Conservation (phyloP, 2,888 invertebrate species). For the Patella pellucida region DNA sequence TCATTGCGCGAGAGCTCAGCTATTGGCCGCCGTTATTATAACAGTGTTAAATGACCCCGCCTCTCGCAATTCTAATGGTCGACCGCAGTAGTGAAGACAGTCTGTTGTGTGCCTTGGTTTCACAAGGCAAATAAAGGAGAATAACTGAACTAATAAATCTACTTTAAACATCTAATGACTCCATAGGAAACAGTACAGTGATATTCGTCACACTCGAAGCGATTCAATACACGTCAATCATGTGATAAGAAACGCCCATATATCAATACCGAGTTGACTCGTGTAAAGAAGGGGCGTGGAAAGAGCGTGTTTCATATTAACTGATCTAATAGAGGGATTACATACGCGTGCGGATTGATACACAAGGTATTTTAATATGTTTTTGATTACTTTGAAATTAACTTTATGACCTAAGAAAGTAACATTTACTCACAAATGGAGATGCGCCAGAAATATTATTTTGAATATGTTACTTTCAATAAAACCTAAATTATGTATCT, state of each 20-base stretch:
- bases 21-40: not conserved
- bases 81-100: not conserved
- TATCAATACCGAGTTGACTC: no score
- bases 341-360: constrained; percentile 3
- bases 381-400: no score
- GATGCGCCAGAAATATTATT: no score
- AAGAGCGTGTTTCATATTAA: not conserved
- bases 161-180: constrained; percentile 9
- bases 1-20: not conserved
- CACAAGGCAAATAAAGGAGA: constrained; percentile 10
- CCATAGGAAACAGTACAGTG: constrained; percentile 7
- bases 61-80: not conserved
- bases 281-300: not conserved
- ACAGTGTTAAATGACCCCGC: not conserved
- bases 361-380: not conserved
- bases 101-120: constrained; percentile 1
- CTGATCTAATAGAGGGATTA: not conserved
- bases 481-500: no score
- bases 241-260: not conserved
- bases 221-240: constrained; percentile 1
- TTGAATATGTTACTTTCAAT: no score
- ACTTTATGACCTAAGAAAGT: no score
- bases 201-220: constrained; percentile 10
- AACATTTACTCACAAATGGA: no score
- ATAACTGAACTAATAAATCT: constrained; percentile 9